Base-by-base conservation (phyloP, 2,113 vertebrate genomes). In the Phrynocephalus versicolor region DNA sequence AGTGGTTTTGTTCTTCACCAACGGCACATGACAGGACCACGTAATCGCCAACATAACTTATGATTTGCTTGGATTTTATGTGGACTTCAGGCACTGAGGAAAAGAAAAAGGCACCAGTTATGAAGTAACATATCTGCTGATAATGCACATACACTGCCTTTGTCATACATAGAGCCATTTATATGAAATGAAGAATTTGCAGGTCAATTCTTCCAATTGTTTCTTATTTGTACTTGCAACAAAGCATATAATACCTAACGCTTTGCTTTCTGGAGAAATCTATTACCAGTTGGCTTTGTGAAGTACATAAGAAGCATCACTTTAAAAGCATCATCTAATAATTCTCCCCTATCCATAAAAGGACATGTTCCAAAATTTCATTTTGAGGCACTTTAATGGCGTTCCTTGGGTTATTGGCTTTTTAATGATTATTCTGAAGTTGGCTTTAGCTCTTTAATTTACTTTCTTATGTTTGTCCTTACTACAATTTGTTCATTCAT, bases 51-150 rank as follows among this genome's bases (percentile, higher is more conserved):
- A 89, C 76, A 0, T 97, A 97, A 78, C 82, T 91, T 55, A 97
- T 62, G n/a, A 95, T 0, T 0, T 87, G 79, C 58, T 94, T 96
- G 45, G 90, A 92, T 91, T 79, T 96, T 83, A 83, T 88, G 23
- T 91, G 83, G 89, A 95, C 39, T n/a, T 86, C 14, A 0, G 96
- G 96, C 60, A 95, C 97, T 97, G 92, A 83, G 51, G 39, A 88
- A 88, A 21, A 93, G 91, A 18, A 82, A 1, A 70, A 27, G 45
- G 27, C 4, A 67, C 64, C 10, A 30, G 25, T 67, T 10, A 12
- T 30, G 64, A 12, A 30, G 6, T 12, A 13, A 81, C 64, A 13
- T 5, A 57, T 70, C 9, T 82, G 69, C 79, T n/a, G 25, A 83
- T 27, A 82, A 5, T 0, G 70, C 1, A 85, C 67, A 86, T 45